phyloP scores from a whole-genome alignment of 1,140 invertebrate species.

The Neocloeon triangulifer region DNA sequence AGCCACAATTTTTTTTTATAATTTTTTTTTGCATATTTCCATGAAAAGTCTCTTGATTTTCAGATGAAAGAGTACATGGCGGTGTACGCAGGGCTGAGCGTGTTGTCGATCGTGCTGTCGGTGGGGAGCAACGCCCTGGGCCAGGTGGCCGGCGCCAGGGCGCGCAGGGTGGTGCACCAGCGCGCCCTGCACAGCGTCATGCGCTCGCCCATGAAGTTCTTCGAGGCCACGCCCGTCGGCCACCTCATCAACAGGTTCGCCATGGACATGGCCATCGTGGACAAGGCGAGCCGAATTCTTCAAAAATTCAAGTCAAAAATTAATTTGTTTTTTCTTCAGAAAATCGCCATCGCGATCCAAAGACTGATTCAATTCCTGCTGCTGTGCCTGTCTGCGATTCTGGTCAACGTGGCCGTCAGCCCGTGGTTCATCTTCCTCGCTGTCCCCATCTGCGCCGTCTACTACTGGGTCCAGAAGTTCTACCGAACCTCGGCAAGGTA shows the following conservation, averaged over 20 bases:
- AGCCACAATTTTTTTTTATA: too few species aligned
- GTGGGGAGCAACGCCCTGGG: conserved; percentile 27
- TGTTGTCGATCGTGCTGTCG: conserved; percentile 29
- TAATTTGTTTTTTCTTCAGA: conserved; percentile 24
- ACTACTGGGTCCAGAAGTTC: conserved; percentile 42
- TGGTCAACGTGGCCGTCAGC: conserved; percentile 43
- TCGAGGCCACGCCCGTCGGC: conserved; percentile 47
- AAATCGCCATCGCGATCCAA: conserved; percentile 50
- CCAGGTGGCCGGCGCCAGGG: conserved; percentile 33
- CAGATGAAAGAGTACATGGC: conserved; percentile 29
- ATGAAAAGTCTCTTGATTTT: too few species aligned
- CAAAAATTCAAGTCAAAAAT: conserved; percentile 4
- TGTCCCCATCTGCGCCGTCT: conserved; percentile 35
- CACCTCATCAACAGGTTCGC: conserved; percentile 55
- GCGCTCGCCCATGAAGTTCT: conserved; percentile 36
- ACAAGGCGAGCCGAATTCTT: conserved; percentile 26
- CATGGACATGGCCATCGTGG: conserved; percentile 44
- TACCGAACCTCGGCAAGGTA: conserved; percentile 46
- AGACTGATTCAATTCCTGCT: conserved; percentile 44
- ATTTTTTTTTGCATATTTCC: too few species aligned
- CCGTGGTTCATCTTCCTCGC: conserved; percentile 45
- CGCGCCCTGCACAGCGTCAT: conserved; percentile 34
- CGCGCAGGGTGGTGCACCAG: conserved; percentile 34
- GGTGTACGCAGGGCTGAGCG: conserved; percentile 28
- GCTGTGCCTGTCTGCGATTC: conserved; percentile 42